These are phyloP conservation scores for Acipenser oxyrinchus DNA, from an alignment of 2,797 vertebrate species.

Conservation along the genomic window DNA sequence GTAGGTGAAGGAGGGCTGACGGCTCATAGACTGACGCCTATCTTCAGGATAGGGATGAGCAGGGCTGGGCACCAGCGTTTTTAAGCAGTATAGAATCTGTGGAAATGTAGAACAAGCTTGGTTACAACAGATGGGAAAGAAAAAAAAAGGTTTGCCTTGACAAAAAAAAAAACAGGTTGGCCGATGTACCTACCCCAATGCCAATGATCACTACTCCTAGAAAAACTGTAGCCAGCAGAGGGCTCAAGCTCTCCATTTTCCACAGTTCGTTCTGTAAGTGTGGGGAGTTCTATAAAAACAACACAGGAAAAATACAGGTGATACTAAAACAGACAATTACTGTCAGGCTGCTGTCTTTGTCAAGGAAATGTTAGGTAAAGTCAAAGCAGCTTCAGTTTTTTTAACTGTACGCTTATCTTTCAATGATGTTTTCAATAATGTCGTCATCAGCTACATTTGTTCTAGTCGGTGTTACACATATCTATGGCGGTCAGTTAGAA, in stretches of 20 bases:
- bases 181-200: slow-evolving; percentile 58
- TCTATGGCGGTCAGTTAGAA: too few species aligned
- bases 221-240: slow-evolving; percentile 61
- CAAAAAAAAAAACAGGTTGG: too few species aligned
- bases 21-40: slow-evolving; percentile 88
- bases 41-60: slow-evolving; percentile 57
- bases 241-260: slow-evolving; percentile 49
- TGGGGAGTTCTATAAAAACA: slow-evolving; percentile 47
- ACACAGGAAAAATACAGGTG: background rate
- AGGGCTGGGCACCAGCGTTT: slow-evolving; percentile 37
- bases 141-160: too few species aligned
- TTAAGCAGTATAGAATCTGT: slow-evolving; percentile 73
- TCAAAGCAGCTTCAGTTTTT: background rate
- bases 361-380: too few species aligned
- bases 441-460: too few species aligned
- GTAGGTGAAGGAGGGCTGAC: slow-evolving; percentile 94
- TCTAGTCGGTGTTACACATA: too few species aligned
- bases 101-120: slow-evolving; percentile 18
- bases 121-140: background rate
- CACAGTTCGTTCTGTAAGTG: slow-evolving; percentile 43
- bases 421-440: too few species aligned
- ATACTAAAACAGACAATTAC: background rate
- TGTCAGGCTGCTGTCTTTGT: background rate
- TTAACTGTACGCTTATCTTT: background rate
- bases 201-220: slow-evolving; percentile 57